Evolutionary conservation across 2,797 vertebrate genomes (phyloP).

Genomic region (Avahi laniger): DNA sequence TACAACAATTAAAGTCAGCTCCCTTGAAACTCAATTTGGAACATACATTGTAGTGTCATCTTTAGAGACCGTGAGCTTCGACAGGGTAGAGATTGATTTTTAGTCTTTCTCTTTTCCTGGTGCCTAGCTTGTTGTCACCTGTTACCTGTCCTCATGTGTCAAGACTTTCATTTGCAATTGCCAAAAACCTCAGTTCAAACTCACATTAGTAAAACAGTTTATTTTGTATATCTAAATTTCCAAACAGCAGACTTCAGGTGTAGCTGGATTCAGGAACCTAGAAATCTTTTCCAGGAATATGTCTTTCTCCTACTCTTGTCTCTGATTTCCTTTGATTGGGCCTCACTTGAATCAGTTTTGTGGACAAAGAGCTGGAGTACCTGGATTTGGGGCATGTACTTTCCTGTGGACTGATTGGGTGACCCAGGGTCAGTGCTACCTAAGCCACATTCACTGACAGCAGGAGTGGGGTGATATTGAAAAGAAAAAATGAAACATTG

Average conservation of each 20-base stretch:
- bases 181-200: background rate
- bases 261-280: background rate
- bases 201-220: background rate
- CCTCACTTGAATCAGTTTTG: background rate
- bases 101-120: background rate
- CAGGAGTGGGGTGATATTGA: background rate
- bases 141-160: background rate
- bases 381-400: background rate
- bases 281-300: background rate
- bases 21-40: background rate
- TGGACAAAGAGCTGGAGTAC: background rate
- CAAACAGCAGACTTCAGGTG: background rate
- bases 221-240: background rate
- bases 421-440: background rate
- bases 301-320: background rate
- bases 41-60: background rate
- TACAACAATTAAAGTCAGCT: background rate
- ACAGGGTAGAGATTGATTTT: background rate
- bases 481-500: background rate
- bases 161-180: background rate
- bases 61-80: background rate
- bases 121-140: no score
- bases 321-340: background rate
- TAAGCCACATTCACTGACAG: background rate
- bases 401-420: background rate